Conservation (phyloP, 2,797 vertebrate genomes). For the Liasis olivaceus region DNA sequence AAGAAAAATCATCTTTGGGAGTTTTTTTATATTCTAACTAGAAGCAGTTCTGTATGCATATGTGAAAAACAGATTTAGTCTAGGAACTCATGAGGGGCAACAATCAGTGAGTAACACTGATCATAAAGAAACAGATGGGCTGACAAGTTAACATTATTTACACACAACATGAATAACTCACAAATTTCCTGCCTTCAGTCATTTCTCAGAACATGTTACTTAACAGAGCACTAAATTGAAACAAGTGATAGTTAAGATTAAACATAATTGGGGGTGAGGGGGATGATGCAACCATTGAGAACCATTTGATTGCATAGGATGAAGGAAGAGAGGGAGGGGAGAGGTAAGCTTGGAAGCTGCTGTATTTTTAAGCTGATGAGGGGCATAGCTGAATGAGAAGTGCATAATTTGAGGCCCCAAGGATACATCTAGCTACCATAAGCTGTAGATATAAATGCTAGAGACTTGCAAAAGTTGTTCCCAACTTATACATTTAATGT, state of each 20-base stretch:
- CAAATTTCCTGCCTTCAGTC: neutral
- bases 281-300: neutral
- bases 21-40: neutral
- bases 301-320: neutral
- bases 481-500: neutral
- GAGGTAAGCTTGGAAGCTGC: neutral
- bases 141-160: neutral
- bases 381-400: neutral
- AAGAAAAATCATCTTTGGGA: neutral
- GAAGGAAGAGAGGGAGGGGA: neutral
- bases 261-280: neutral
- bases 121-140: neutral
- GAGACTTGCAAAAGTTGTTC: neutral
- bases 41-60: neutral
- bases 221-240: neutral
- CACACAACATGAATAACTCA: neutral
- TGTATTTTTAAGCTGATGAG: neutral
- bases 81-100: neutral
- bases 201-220: neutral
- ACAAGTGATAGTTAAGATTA: neutral
- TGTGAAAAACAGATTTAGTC: neutral
- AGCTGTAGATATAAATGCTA: neutral
- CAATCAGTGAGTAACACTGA: neutral
- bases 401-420: neutral
- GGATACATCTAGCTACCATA: neutral